A percentile compares a stretch with the other conserved stretches of the same genome.
phyloP scores from a whole-genome alignment of 2,113 vertebrate species.

The Callipepla californica region DNA sequence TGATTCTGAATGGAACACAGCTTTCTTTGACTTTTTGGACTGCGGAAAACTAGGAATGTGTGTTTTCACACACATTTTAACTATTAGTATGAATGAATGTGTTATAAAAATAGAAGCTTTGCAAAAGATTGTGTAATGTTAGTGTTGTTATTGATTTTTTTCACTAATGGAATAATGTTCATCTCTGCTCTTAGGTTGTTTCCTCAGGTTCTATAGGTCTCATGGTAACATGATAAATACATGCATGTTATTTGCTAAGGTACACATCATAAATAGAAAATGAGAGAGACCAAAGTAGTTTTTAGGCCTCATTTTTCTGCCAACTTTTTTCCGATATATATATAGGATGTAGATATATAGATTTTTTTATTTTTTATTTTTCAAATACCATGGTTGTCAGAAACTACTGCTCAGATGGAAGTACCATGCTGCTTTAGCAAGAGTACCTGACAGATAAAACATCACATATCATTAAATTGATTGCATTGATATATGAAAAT shows the following conservation, averaged over 20 bases:
- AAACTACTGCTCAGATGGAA: not conserved
- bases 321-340: not conserved
- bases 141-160: conserved; percentile 41
- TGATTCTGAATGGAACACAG: not conserved
- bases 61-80: not conserved
- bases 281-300: not conserved
- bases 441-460: not conserved
- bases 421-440: not conserved
- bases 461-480: not conserved
- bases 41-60: not conserved
- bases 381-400: not conserved
- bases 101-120: not conserved
- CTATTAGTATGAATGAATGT: not conserved
- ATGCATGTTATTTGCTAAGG: conserved; percentile 31
- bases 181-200: not conserved
- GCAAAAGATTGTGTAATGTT: not conserved
- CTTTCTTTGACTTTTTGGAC: not conserved
- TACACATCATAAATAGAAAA: conserved; percentile 38
- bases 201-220: conserved; percentile 32
- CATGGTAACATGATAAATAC: conserved; percentile 28
- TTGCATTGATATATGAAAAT: not conserved
- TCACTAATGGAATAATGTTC: conserved; percentile 30
- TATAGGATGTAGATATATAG: too few species aligned
- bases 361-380: not conserved
- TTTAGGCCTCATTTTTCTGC: conserved; percentile 20